Evolutionary conservation across 1,140 invertebrate species (phyloP).

Genomic region (Camponotus vicinus): DNA sequence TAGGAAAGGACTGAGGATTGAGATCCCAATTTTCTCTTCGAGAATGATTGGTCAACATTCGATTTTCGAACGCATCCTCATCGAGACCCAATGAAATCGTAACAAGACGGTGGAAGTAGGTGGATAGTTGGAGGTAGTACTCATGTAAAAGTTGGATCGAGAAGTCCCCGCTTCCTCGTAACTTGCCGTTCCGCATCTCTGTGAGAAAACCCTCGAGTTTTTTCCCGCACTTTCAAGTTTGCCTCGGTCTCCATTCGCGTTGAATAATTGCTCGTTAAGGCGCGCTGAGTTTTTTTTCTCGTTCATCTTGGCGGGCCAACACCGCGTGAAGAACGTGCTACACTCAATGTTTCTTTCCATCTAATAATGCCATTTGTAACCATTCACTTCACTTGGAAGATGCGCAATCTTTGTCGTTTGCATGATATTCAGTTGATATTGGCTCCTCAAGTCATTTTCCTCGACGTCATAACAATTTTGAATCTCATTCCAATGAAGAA

Average conservation of each 20-base stretch:
- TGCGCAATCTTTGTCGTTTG: background rate
- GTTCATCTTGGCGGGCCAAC: conserved; percentile 13
- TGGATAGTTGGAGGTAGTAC: conserved; percentile 11
- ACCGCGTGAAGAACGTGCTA: background rate
- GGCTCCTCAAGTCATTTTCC: background rate
- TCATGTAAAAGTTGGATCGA: conserved; percentile 41
- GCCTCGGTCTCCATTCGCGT: conserved; percentile 39
- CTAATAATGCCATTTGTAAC: conserved; percentile 35
- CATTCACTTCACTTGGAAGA: conserved; percentile 8
- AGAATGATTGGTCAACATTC: conserved; percentile 29
- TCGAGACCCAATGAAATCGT: conserved; percentile 41
- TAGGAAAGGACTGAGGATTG: background rate
- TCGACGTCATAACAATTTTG: background rate
- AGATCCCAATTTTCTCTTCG: conserved; percentile 30
- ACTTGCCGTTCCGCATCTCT: conserved; percentile 6
- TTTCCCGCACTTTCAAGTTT: conserved; percentile 50
- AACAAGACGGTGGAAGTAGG: background rate
- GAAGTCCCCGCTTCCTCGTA: conserved; percentile 20
- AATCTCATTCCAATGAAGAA: background rate
- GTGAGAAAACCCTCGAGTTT: conserved; percentile 34
- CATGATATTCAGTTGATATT: background rate
- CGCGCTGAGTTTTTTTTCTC: conserved; percentile 25
- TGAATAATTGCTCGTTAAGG: conserved; percentile 76
- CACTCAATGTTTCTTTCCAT: background rate
- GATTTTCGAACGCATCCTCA: conserved; percentile 13